These are phyloP conservation scores for Orbicella faveolata DNA, from an alignment of 64 coral and sea anemone species.

Conservation along the genomic window DNA sequence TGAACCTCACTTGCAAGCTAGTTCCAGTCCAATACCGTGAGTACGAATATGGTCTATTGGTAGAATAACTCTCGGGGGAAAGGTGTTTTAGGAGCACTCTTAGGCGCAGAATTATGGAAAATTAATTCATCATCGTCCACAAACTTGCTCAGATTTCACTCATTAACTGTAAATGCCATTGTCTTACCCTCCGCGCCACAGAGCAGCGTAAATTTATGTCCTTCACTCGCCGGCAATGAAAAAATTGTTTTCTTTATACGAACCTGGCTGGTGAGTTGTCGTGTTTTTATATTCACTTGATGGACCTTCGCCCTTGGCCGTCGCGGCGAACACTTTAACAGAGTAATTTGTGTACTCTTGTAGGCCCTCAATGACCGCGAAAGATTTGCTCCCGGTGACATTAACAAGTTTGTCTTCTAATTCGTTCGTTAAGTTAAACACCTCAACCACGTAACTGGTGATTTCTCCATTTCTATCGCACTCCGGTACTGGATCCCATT, in stretches of 20 bases:
- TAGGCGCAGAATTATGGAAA: too few species aligned
- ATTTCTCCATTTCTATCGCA: neutral
- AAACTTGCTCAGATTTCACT: too few species aligned
- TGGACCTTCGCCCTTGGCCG: neutral
- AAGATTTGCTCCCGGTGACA: neutral
- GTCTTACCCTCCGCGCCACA: too few species aligned
- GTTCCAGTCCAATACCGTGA: too few species aligned
- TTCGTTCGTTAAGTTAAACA: neutral
- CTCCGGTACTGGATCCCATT: neutral
- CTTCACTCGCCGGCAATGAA: neutral
- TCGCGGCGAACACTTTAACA: neutral
- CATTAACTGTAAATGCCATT: too few species aligned
- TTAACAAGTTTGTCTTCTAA: rapidly evolving
- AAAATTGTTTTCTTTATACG: neutral
- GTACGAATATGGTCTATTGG: too few species aligned
- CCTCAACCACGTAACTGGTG: neutral
- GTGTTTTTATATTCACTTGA: neutral
- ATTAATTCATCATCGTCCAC: too few species aligned
- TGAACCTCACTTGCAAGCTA: too few species aligned
- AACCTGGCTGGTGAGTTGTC: conserved; percentile 41
- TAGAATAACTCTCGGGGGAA: too few species aligned
- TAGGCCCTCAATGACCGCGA: neutral
- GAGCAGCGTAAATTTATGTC: too few species aligned
- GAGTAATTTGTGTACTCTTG: neutral
- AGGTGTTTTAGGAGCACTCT: too few species aligned